Base-by-base conservation (phyloP, 1,140 invertebrate genomes). In the Pseudobourletiella spinata region DNA sequence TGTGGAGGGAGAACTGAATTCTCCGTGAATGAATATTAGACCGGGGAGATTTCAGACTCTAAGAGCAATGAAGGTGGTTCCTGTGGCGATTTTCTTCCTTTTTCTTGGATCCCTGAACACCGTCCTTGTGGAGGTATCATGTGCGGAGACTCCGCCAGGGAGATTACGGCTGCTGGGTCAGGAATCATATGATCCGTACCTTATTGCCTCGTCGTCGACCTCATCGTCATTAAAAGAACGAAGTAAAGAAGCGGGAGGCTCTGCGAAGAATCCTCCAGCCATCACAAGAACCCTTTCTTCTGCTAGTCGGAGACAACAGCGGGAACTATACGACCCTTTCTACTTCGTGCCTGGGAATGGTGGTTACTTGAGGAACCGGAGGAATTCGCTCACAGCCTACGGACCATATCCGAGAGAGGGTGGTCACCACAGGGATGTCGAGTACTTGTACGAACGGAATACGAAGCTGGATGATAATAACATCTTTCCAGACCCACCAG, bases 311-410 rank as follows among this genome's bases (percentile, higher is more conserved):
- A n/a, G n/a, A n/a, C n/a, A n/a, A n/a, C 28, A 29, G 22, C 11
- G 32, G 15, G 59, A 61, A 18, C 32, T 25, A 26, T 62, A 62
- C 26, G 60, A 62, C 42, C 60, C 60, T 2, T 62, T 62, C 28
- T 62, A 42, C 52, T 57, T 56, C 22, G 28, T 43, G 18, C 16
- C 50, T 15, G 50, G 22, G 4, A 26, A 30, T 28, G 28, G 11
- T 22, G 28, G 6, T 54, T n/a, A n/a, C n/a, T 48, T 30, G 22
- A 55, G 60, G 26, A 62, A 46, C 25, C 51, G 60, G 14, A 42
- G 60, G 42, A 62, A 62, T 30, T 62, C 60, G 1, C 26, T 26
- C 32, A 20, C 14, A 18, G n/a, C 57, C 15, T 20, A 2, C 24
- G 3, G 6, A 28, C 15, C 44, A 4, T 35, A 20, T 48, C 2